These are phyloP conservation scores for Magallana nippona DNA, from an alignment of 2,888 invertebrate genomes.

Conservation along the genomic window DNA sequence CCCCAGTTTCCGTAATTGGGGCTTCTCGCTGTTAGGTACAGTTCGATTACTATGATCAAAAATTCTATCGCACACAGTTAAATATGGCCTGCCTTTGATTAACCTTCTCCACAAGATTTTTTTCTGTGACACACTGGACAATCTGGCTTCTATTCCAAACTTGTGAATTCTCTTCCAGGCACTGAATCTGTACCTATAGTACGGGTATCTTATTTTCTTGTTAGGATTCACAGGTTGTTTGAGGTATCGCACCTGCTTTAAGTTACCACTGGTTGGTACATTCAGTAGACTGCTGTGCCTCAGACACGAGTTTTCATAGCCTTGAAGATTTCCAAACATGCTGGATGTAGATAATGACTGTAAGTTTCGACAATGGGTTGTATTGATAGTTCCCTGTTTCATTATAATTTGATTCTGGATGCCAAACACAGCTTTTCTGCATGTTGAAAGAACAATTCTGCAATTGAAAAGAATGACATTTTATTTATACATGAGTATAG, in stretches of 20 bases:
- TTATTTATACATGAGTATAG: background rate
- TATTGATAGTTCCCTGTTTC: background rate
- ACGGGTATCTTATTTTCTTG: conserved; percentile 4
- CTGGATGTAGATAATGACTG: background rate
- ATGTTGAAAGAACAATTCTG: conserved; percentile 14
- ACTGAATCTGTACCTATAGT: conserved; percentile 50
- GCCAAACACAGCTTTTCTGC: background rate
- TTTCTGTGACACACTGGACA: conserved; percentile 58
- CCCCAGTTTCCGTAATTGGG: background rate
- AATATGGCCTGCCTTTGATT: conserved; percentile 62
- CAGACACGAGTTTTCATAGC: background rate
- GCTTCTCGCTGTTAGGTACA: conserved; percentile 4
- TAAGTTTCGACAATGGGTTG: background rate
- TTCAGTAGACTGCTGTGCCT: background rate
- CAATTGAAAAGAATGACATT: conserved; percentile 26
- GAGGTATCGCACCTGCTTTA: conserved; percentile 3
- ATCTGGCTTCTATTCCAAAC: conserved; percentile 66
- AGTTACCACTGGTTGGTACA: background rate
- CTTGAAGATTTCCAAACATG: background rate
- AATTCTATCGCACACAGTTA: conserved; percentile 66
- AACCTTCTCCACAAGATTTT: conserved; percentile 65
- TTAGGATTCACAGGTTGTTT: conserved; percentile 1
- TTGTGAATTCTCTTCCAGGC: conserved; percentile 69
- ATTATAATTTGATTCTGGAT: background rate
- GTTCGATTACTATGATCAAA: conserved; percentile 50